Conservation (phyloP, 2,888 invertebrate genomes). For the Aplocera efformata region DNA sequence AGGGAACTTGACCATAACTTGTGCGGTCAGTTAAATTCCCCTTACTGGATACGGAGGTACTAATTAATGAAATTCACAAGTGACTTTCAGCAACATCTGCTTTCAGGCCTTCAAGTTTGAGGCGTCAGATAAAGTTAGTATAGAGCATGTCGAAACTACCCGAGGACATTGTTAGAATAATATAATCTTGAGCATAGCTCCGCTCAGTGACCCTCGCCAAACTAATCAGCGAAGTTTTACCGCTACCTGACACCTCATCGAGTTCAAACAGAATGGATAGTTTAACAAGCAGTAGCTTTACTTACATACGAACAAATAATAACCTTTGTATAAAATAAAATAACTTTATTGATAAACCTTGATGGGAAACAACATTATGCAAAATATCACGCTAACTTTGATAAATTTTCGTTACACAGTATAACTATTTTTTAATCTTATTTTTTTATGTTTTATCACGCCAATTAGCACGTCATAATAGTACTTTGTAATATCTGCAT, state of each 20-base stretch:
- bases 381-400: too few species aligned
- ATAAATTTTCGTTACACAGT: constrained; percentile 24
- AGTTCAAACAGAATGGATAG: too few species aligned
- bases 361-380: too few species aligned
- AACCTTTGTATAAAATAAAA: too few species aligned
- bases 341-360: too few species aligned
- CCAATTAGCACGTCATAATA: too few species aligned
- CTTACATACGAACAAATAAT: constrained; percentile 6
- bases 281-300: too few species aligned
- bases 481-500: too few species aligned
- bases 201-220: constrained; percentile 21
- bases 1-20: too few species aligned
- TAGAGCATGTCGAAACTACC: constrained; percentile 35
- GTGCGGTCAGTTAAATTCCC: too few species aligned
- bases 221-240: constrained; percentile 45
- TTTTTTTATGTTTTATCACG: too few species aligned
- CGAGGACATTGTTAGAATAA: constrained; percentile 39
- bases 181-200: constrained; percentile 37
- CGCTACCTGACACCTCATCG: constrained; percentile 46
- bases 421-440: too few species aligned
- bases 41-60: not conserved
- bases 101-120: constrained; percentile 41
- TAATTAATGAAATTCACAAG: constrained; percentile 5
- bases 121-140: constrained; percentile 48
- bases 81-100: constrained; percentile 31